Percentiles rank a stretch among this genome's conserved stretches.
These are phyloP conservation scores for Macrostomum cliftonense DNA, from an alignment of 2,888 invertebrate species.

Conservation along the genomic window DNA sequence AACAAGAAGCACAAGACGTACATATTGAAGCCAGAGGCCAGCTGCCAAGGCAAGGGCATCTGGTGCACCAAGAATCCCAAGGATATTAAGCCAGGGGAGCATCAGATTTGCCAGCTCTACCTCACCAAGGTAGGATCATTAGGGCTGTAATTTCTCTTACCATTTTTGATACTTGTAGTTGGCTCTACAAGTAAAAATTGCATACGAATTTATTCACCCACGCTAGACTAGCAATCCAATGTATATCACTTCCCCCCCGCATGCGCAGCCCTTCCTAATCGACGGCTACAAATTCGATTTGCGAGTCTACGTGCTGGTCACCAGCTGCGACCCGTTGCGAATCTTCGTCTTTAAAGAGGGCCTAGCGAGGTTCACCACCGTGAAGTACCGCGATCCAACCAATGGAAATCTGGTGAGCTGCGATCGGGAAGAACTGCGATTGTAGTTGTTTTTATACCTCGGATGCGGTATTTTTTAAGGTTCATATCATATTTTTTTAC, in stretches of 20 bases:
- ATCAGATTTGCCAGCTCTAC: conserved; percentile 67
- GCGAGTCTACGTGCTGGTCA: conserved; percentile 65
- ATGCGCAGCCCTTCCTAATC: conserved; percentile 54
- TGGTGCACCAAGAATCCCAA: conserved; percentile 61
- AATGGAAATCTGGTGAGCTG: conserved; percentile 48
- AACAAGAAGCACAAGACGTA: conserved; percentile 55
- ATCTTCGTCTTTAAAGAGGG: conserved; percentile 80
- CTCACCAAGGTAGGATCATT: conserved; percentile 31
- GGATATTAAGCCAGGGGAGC: conserved; percentile 56
- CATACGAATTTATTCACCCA: too few species aligned
- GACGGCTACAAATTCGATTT: conserved; percentile 83
- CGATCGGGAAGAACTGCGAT: too few species aligned
- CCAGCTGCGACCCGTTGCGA: conserved; percentile 69
- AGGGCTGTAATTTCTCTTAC: not conserved
- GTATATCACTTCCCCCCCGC: too few species aligned
- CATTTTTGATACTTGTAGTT: too few species aligned
- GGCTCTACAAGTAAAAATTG: too few species aligned
- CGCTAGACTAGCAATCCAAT: too few species aligned
- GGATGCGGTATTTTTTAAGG: too few species aligned
- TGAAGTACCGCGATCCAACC: conserved; percentile 63
- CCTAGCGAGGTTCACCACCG: conserved; percentile 69
- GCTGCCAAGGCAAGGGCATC: conserved; percentile 73
- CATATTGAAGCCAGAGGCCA: conserved; percentile 73
- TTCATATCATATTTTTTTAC: too few species aligned
- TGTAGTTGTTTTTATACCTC: too few species aligned